Conservation (phyloP, 2,797 vertebrate species). For the Pangasius larnaudii region DNA sequence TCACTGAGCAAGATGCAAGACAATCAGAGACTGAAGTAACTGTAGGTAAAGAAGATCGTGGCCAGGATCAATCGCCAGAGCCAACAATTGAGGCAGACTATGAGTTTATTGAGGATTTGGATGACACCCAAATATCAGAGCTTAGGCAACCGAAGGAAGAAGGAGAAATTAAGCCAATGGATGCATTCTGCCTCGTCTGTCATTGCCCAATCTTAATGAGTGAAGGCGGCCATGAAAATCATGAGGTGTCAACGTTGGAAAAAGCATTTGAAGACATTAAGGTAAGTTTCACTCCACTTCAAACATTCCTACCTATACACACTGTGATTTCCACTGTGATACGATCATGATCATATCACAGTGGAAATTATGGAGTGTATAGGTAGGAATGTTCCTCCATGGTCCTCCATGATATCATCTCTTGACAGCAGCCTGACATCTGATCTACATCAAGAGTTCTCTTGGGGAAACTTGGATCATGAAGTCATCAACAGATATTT, state of each 20-base stretch:
- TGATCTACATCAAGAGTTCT: conserved; percentile 59
- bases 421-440: conserved; percentile 58
- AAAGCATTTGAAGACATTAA: conserved; percentile 84
- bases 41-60: conserved; percentile 56
- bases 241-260: conserved; percentile 82
- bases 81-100: conserved; percentile 77
- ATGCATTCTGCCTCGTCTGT: conserved; percentile 88
- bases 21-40: conserved; percentile 68
- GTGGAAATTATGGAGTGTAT: conserved; percentile 20
- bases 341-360: neutral
- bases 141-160: conserved; percentile 69
- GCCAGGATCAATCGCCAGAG: conserved; percentile 65
- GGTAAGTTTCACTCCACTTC: conserved; percentile 61
- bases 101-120: conserved; percentile 82
- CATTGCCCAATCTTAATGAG: conserved; percentile 82
- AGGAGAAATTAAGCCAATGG: conserved; percentile 77
- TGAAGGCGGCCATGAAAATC: conserved; percentile 83
- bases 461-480: conserved; percentile 36
- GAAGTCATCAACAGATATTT: conserved; percentile 38
- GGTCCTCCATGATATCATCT: conserved; percentile 62
- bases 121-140: conserved; percentile 68
- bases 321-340: neutral
- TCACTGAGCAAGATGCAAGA: conserved; percentile 78
- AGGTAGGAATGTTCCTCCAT: conserved; percentile 9
- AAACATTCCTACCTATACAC: neutral